These are phyloP conservation scores for Rotaria socialis DNA, from an alignment of 2,888 invertebrate genomes.

Conservation along the genomic window DNA sequence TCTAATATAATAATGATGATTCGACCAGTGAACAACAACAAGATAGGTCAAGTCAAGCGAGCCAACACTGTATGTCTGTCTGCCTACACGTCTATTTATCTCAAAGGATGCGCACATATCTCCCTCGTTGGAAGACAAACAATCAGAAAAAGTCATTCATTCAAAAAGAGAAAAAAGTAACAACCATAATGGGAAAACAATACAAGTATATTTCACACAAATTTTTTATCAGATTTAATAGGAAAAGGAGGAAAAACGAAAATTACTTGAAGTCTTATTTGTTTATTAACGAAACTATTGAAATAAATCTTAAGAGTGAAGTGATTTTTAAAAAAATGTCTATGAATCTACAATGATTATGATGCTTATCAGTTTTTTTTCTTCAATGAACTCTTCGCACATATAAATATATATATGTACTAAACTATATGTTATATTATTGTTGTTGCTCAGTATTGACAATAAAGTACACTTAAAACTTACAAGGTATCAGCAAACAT, in stretches of 20 bases:
- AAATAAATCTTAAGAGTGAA: too few species aligned
- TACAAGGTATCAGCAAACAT: constrained; percentile 19
- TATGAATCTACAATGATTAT: not conserved
- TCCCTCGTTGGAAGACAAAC: constrained; percentile 3
- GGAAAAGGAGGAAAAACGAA: not conserved
- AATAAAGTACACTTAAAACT: constrained; percentile 4
- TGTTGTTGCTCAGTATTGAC: not conserved
- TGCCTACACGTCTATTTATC: not conserved
- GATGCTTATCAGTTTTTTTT: not conserved
- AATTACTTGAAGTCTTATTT: too few species aligned
- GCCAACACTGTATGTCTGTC: not conserved
- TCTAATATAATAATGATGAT: constrained; percentile 32
- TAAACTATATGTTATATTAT: not conserved
- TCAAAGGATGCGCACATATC: not conserved
- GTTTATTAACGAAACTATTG: too few species aligned
- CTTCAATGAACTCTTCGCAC: constrained; percentile 18
- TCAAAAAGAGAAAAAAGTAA: not conserved
- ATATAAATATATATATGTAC: not conserved
- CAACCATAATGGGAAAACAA: not conserved
- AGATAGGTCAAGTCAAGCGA: constrained; percentile 32
- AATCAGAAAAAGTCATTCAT: constrained; percentile 21
- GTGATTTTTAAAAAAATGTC: not conserved
- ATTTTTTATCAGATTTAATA: not conserved
- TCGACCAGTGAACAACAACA: constrained; percentile 32
- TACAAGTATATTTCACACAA: not conserved